phyloP scores from a whole-genome alignment of 2,797 vertebrate genomes.

The Numenius phaeopus region DNA sequence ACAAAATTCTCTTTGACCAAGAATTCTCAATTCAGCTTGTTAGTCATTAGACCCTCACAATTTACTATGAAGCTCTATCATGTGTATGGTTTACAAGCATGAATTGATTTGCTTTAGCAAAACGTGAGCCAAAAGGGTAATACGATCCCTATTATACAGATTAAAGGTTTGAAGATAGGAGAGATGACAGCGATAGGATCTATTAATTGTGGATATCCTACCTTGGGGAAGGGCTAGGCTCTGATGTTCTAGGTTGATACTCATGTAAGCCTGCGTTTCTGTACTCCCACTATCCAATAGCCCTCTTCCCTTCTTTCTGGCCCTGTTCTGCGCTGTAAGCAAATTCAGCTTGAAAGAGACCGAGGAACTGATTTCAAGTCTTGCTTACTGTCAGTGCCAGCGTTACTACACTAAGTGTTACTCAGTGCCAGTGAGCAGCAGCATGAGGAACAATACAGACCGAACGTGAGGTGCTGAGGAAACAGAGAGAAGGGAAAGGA shows the following conservation, averaged over 20 bases:
- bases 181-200: background rate
- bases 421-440: background rate
- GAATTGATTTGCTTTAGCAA: background rate
- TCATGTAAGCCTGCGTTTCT: background rate
- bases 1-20: background rate
- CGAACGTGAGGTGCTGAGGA: background rate
- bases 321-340: background rate
- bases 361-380: background rate
- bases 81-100: background rate
- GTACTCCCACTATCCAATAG: background rate
- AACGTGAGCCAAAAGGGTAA: background rate
- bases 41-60: background rate
- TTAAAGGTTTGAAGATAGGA: background rate
- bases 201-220: background rate
- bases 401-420: too few relatives aligned
- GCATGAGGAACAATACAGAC: background rate
- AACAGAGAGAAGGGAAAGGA: background rate
- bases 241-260: background rate
- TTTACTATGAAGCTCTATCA: background rate
- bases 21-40: background rate
- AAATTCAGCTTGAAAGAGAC: background rate
- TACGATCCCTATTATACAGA: background rate
- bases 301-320: background rate
- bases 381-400: background rate
- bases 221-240: background rate